Evolutionary conservation across 2,113 vertebrate genomes (phyloP).

Genomic region (Aythya baeri): DNA sequence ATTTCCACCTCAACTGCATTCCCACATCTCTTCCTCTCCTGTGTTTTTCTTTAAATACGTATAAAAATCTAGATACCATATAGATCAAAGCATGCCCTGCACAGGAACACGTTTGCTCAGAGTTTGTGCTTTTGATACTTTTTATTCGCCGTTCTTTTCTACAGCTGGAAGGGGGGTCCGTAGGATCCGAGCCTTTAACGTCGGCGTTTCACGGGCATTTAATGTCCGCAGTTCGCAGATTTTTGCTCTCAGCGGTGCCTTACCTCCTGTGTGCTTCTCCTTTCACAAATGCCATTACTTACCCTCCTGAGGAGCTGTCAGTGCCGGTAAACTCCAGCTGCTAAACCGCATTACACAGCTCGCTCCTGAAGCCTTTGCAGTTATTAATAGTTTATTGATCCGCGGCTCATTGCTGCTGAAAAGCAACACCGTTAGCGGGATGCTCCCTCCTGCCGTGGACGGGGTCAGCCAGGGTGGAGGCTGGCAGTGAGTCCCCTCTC

Average conservation of each 20-base stretch:
- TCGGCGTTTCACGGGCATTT: rapidly evolving
- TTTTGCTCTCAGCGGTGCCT: background rate
- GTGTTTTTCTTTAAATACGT: background rate
- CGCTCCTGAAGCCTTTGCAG: conserved; percentile 55
- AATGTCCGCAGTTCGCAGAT: rapidly evolving
- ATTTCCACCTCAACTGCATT: background rate
- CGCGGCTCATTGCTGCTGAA: background rate
- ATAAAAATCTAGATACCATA: rapidly evolving
- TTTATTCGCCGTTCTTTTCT: background rate
- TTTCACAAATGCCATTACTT: conserved; percentile 63
- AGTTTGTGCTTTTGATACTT: background rate
- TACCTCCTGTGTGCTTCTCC: background rate
- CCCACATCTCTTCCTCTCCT: background rate
- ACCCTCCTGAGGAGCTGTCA: conserved; percentile 55
- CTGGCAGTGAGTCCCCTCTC: background rate
- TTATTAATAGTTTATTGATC: conserved; percentile 80
- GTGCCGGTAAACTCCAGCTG: conserved; percentile 63
- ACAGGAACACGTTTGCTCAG: rapidly evolving
- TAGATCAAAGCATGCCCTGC: rapidly evolving
- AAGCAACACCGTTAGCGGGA: background rate
- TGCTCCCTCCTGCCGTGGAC: background rate
- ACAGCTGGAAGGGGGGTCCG: background rate
- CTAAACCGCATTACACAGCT: conserved; percentile 61
- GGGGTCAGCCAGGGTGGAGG: background rate
- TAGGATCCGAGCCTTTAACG: background rate